A percentile compares a stretch with the other conserved stretches of the same genome.
Conservation (phyloP, 2,888 invertebrate species). For the Baronia brevicornis region DNA sequence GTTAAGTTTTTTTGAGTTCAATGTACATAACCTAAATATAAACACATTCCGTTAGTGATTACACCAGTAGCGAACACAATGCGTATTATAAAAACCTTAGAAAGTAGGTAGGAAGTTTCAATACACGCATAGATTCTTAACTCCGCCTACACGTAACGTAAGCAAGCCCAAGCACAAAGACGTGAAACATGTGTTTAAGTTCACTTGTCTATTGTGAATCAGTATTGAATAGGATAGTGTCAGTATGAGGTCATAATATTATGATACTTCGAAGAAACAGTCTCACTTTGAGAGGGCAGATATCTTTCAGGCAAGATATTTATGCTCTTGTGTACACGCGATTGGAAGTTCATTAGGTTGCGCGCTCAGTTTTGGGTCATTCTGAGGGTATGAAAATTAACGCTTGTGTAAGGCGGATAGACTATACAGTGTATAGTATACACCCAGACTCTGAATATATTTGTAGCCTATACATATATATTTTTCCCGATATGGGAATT, state of each 20-base stretch:
- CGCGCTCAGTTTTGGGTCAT: too few relatives aligned
- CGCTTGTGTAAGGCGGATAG: too few relatives aligned
- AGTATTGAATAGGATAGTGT: constrained; percentile 15
- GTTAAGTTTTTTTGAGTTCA: constrained; percentile 1
- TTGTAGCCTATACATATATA: too few relatives aligned
- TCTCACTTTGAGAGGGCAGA: constrained; percentile 8
- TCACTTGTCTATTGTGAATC: constrained; percentile 15
- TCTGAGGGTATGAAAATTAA: too few relatives aligned
- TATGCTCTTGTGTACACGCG: too few relatives aligned
- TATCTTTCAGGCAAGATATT: too few relatives aligned
- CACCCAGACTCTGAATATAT: too few relatives aligned
- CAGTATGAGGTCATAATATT: constrained; percentile 16
- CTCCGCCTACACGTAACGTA: constrained; percentile 13
- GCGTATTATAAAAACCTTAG: constrained; percentile 10
- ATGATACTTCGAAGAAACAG: constrained; percentile 10
- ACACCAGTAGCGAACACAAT: constrained; percentile 7
- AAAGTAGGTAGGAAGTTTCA: constrained; percentile 13
- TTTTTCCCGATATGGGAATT: too few relatives aligned
- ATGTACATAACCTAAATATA: not conserved
- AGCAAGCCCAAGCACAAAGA: constrained; percentile 15
- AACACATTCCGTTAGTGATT: not conserved
- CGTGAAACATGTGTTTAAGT: constrained; percentile 16
- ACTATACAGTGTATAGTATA: too few relatives aligned
- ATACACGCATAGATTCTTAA: constrained; percentile 11
- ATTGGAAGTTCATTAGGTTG: too few relatives aligned